Evolutionary conservation across 2,888 invertebrate genomes (phyloP).

Genomic region (Galerucella nymphaeae): DNA sequence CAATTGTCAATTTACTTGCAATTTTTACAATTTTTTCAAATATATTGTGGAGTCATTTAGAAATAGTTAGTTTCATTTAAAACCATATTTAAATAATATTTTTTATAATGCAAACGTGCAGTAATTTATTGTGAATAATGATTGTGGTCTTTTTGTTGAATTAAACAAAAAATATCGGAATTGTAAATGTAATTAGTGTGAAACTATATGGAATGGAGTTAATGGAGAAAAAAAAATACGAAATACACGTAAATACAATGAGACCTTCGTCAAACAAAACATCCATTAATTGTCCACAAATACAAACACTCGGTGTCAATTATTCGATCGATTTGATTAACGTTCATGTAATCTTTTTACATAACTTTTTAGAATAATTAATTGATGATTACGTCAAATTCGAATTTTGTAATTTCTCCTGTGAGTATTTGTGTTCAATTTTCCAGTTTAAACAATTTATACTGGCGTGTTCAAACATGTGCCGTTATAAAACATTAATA

Average conservation of each 20-base stretch:
- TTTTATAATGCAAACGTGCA: too few relatives aligned
- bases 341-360: constrained; percentile 18
- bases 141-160: too few relatives aligned
- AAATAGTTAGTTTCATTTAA: too few relatives aligned
- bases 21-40: too few relatives aligned
- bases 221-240: not conserved
- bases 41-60: too few relatives aligned
- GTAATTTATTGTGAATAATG: too few relatives aligned
- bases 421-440: constrained; percentile 44
- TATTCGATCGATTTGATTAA: constrained; percentile 23
- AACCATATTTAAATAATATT: too few relatives aligned
- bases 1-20: too few relatives aligned
- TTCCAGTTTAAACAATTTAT: constrained; percentile 42
- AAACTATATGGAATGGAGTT: not conserved
- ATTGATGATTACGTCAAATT: constrained; percentile 33
- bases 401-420: constrained; percentile 30
- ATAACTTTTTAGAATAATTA: constrained; percentile 37
- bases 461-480: constrained; percentile 60
- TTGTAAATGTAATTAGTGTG: not conserved
- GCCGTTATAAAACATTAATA: constrained; percentile 64
- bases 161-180: not conserved
- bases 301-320: constrained; percentile 34
- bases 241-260: constrained; percentile 2
- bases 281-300: constrained; percentile 12
- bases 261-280: not conserved